Conservation (phyloP, 2,888 invertebrate species). For the Philereme vetulata region DNA sequence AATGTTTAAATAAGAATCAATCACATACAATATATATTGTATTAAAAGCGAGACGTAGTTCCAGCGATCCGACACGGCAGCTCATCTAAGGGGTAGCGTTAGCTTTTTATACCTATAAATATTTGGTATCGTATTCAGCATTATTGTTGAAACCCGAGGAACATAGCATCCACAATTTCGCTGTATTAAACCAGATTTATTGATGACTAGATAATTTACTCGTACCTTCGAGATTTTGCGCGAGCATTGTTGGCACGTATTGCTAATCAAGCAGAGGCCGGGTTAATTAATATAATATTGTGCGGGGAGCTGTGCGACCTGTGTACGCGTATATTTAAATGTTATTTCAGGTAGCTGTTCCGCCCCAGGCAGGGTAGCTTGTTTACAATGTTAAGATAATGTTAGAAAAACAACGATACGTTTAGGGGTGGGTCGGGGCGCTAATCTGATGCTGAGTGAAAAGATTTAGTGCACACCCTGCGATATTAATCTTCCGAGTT, state of each 20-base stretch:
- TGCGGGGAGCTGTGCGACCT: slow-evolving; percentile 32
- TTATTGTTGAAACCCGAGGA: slow-evolving; percentile 26
- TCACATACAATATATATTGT: slow-evolving; percentile 31
- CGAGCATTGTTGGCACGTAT: slow-evolving; percentile 32
- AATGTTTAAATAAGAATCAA: slow-evolving; percentile 38
- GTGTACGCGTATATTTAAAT: slow-evolving; percentile 49
- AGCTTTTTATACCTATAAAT: slow-evolving; percentile 29
- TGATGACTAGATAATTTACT: slow-evolving; percentile 36
- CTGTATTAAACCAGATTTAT: slow-evolving; percentile 34
- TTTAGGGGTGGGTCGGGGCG: slow-evolving; percentile 60
- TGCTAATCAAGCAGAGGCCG: slow-evolving; percentile 34
- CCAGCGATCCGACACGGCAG: slow-evolving; percentile 23
- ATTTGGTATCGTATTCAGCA: slow-evolving; percentile 28
- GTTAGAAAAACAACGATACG: slow-evolving; percentile 72
- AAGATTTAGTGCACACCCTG: slow-evolving; percentile 72
- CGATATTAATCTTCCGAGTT: slow-evolving; percentile 61
- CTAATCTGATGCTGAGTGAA: slow-evolving; percentile 76
- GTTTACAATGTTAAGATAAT: slow-evolving; percentile 68
- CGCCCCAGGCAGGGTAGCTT: slow-evolving; percentile 49
- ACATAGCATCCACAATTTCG: slow-evolving; percentile 30
- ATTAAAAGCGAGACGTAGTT: slow-evolving; percentile 28
- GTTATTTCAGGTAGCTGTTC: slow-evolving; percentile 58
- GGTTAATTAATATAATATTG: slow-evolving; percentile 40
- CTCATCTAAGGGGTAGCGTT: slow-evolving; percentile 24
- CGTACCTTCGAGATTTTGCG: slow-evolving; percentile 32